Evolutionary conservation across 2,888 invertebrate genomes (phyloP).

Genomic region (Clanis bilineata): DNA sequence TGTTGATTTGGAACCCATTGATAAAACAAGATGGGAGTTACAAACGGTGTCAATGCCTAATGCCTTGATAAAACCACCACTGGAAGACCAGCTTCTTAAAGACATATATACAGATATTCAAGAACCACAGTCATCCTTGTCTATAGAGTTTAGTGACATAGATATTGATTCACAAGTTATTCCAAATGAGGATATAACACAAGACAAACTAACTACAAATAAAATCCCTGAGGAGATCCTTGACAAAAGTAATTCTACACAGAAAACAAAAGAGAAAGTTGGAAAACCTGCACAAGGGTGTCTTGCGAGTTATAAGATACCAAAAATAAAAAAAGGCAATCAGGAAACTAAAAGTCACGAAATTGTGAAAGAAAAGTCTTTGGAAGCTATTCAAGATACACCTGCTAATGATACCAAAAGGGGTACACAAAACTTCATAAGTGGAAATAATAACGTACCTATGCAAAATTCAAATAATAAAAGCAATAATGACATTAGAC

Average conservation of each 20-base stretch:
- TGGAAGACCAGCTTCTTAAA: constrained; percentile 38
- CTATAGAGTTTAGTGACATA: constrained; percentile 51
- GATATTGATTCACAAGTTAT: constrained; percentile 22
- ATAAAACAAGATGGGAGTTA: constrained; percentile 46
- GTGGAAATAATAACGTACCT: not conserved
- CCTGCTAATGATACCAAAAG: constrained; percentile 10
- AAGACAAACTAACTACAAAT: constrained; percentile 4
- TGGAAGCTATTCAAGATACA: constrained; percentile 5
- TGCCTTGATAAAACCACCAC: constrained; percentile 38
- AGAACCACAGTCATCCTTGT: constrained; percentile 38
- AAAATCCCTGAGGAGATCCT: not conserved
- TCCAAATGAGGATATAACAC: constrained; percentile 17
- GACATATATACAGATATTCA: constrained; percentile 49
- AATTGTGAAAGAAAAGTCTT: not conserved
- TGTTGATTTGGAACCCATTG: constrained; percentile 47
- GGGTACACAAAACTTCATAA: not conserved
- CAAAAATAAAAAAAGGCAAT: constrained; percentile 32
- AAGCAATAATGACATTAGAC: constrained; percentile 14
- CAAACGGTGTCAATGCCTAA: constrained; percentile 42
- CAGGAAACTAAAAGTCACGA: not conserved
- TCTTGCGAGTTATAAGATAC: constrained; percentile 33
- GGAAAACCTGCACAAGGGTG: no score
- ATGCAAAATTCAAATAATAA: constrained; percentile 28
- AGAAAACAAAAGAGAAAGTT: not conserved
- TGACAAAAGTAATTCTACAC: not conserved